Evolutionary conservation across 2,888 invertebrate genomes (phyloP).

Genomic region (Pimpla rufipes): DNA sequence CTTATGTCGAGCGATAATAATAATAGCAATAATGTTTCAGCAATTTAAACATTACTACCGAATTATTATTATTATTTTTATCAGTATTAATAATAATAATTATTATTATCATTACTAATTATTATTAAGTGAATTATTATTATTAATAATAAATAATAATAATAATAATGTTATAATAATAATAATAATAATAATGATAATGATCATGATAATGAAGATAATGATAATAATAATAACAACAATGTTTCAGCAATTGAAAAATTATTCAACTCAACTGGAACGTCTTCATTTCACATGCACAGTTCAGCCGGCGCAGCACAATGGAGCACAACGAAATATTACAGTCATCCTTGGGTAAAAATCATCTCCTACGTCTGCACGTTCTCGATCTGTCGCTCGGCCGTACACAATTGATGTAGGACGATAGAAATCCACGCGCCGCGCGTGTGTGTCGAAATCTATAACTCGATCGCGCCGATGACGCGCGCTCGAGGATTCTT

Average conservation of each 20-base stretch:
- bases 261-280: constrained; percentile 19
- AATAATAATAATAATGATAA: too few relatives aligned
- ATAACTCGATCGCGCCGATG: constrained; percentile 59
- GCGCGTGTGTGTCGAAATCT: constrained; percentile 48
- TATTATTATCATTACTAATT: too few relatives aligned
- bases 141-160: too few relatives aligned
- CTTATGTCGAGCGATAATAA: too few relatives aligned
- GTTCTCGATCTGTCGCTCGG: constrained; percentile 2
- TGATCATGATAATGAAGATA: too few relatives aligned
- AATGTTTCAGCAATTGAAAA: background rate
- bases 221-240: too few relatives aligned
- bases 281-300: constrained; percentile 26
- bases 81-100: too few relatives aligned
- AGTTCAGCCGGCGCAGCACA: background rate
- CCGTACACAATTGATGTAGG: constrained; percentile 34
- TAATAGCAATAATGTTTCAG: too few relatives aligned
- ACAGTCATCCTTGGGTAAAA: constrained; percentile 5
- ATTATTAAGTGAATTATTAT: too few relatives aligned
- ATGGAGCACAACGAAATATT: constrained; percentile 11
- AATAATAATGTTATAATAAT: too few relatives aligned
- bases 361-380: background rate
- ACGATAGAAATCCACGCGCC: constrained; percentile 46
- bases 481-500: constrained; percentile 55
- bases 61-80: too few relatives aligned
- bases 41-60: too few relatives aligned